Percentiles rank a stretch among this genome's conserved stretches.
These are phyloP conservation scores for Octopus sinensis DNA, from an alignment of 1,140 invertebrate species.

Conservation along the genomic window DNA sequence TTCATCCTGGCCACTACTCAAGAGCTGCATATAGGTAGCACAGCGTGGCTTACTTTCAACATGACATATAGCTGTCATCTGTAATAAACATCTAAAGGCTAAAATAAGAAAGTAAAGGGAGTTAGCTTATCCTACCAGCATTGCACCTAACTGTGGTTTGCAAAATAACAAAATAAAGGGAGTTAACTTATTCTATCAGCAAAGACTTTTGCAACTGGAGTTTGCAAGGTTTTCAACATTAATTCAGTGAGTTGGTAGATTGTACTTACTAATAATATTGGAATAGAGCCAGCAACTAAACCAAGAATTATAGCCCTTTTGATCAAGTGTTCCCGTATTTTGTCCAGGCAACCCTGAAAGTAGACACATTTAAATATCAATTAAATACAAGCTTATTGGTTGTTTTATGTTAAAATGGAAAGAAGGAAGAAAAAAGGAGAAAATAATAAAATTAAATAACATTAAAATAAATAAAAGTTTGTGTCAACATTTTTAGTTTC, in stretches of 20 bases:
- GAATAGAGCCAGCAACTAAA: neutral
- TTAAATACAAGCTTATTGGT: no score
- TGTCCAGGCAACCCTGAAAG: slow-evolving; percentile 13
- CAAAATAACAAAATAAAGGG: neutral
- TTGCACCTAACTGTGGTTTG: neutral
- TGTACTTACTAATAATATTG: slow-evolving; percentile 9
- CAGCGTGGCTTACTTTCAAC: no score
- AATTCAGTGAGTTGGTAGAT: neutral
- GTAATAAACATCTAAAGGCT: neutral
- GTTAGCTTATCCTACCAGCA: neutral
- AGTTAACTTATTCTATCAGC: neutral
- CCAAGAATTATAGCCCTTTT: slow-evolving; percentile 6
- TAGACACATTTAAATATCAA: neutral
- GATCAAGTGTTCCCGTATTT: slow-evolving; percentile 5
- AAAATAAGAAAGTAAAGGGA: neutral
- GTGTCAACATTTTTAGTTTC: no score
- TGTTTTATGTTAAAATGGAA: no score
- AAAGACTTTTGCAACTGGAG: neutral
- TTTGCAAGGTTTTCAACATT: neutral
- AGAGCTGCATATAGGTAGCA: no score
- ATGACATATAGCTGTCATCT: neutral
- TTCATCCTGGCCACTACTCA: no score
- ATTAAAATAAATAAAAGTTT: no score
- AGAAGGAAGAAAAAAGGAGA: neutral
- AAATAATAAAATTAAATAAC: no score